phyloP scores from a whole-genome alignment of 1,140 invertebrate species.

The Belonocnema kinseyi region DNA sequence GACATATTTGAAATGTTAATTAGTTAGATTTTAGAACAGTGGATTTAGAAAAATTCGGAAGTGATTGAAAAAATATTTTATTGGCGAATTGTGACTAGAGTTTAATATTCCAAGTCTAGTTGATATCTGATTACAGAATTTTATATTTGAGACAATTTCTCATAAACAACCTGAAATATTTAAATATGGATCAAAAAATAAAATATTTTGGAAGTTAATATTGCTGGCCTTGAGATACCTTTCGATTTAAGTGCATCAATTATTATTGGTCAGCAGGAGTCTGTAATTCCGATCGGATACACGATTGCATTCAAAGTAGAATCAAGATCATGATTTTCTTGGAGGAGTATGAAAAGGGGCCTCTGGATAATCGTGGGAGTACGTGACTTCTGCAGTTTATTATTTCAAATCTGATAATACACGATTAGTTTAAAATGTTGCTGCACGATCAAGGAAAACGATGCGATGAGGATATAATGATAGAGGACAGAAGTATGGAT shows the following conservation, averaged over 20 bases:
- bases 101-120: constrained; percentile 1
- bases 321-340: not conserved
- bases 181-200: not conserved
- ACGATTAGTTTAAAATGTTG: constrained; percentile 13
- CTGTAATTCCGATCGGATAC: constrained; percentile 9
- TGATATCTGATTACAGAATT: not conserved
- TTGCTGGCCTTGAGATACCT: not conserved
- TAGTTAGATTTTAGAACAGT: not conserved
- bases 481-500: not conserved
- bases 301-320: not conserved
- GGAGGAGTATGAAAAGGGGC: not conserved
- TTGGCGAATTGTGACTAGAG: not conserved
- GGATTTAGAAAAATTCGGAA: not conserved
- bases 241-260: not conserved
- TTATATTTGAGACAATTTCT: not conserved
- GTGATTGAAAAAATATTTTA: not conserved
- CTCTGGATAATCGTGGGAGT: constrained; percentile 11
- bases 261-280: not conserved
- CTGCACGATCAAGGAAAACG: not conserved
- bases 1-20: no score
- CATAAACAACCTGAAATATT: not conserved
- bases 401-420: constrained; percentile 24
- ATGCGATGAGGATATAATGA: not conserved
- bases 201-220: no score
- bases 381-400: constrained; percentile 21